Evolutionary conservation across 2,888 invertebrate genomes (phyloP).

Genomic region (Masnerella sp.): DNA sequence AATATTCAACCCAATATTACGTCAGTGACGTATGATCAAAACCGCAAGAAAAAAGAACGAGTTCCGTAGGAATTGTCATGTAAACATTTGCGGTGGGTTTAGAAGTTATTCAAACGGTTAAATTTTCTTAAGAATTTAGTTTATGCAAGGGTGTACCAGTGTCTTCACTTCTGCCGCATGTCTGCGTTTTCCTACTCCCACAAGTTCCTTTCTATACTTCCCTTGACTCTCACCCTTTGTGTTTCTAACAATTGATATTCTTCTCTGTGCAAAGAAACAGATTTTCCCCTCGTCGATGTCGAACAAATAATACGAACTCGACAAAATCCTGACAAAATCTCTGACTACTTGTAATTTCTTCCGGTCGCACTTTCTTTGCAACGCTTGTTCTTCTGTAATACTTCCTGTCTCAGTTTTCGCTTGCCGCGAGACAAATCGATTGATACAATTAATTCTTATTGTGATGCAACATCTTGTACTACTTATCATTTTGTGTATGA

Average conservation of each 20-base stretch:
- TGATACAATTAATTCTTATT: conserved; percentile 49
- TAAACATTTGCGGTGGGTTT: conserved; percentile 78
- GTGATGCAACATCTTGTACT: conserved; percentile 34
- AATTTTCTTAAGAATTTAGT: conserved; percentile 78
- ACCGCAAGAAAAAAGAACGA: conserved; percentile 59
- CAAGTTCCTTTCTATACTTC: conserved; percentile 60
- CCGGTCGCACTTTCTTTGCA: conserved; percentile 56
- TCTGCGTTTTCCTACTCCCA: conserved; percentile 63
- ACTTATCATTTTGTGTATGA: too few relatives aligned
- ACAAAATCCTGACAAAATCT: conserved; percentile 70
- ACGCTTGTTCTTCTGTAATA: conserved; percentile 51
- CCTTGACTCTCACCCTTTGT: conserved; percentile 73
- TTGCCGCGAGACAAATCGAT: conserved; percentile 55
- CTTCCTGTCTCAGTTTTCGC: conserved; percentile 53
- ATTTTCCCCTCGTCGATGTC: conserved; percentile 74
- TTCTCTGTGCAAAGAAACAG: conserved; percentile 77
- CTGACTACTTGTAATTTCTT: conserved; percentile 55
- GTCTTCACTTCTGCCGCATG: conserved; percentile 56
- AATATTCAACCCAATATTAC: too few relatives aligned
- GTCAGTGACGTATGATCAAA: conserved; percentile 21
- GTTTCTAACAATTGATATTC: conserved; percentile 78
- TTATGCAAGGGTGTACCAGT: conserved; percentile 70
- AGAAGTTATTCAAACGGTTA: conserved; percentile 78
- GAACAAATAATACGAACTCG: conserved; percentile 75
- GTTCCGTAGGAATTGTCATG: conserved; percentile 74